Conservation (phyloP, 2,797 vertebrate species). For the Arrhamphus sclerolepis region DNA sequence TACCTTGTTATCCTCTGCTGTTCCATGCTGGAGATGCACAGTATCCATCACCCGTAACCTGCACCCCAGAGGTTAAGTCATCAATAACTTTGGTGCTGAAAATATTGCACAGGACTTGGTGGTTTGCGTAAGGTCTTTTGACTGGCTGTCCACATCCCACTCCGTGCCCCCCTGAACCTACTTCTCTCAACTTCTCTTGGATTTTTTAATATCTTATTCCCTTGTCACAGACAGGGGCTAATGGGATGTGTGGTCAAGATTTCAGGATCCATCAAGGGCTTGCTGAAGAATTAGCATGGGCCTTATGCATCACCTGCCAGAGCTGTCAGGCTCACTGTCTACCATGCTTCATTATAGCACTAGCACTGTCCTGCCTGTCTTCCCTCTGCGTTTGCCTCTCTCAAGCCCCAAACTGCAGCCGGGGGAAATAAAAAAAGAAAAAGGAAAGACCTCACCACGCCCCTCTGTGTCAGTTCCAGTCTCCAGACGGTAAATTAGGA, state of each 20-base stretch:
- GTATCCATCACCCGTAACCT: conserved; percentile 85
- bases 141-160: conserved; percentile 78
- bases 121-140: conserved; percentile 76
- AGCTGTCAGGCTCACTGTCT: conserved; percentile 90
- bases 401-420: conserved; percentile 72
- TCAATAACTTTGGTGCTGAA: conserved; percentile 82
- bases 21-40: conserved; percentile 73
- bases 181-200: conserved; percentile 70
- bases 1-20: conserved; percentile 84
- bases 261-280: conserved; percentile 98
- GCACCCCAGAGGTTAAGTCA: conserved; percentile 84
- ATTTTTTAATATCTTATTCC: conserved; percentile 86
- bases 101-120: conserved; percentile 81
- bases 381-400: conserved; percentile 70
- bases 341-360: conserved; percentile 89
- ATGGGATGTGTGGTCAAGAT: conserved; percentile 99
- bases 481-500: conserved; percentile 85
- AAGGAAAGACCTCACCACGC: conserved; percentile 84
- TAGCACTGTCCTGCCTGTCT: conserved; percentile 83
- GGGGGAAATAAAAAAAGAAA: background rate
- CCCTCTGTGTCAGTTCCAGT: conserved; percentile 86
- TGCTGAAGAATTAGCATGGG: conserved; percentile 94
- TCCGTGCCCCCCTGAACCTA: conserved; percentile 56
- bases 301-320: conserved; percentile 95
- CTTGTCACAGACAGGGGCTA: conserved; percentile 97